Percentiles rank a stretch among this genome's conserved stretches.
Conservation (phyloP, 2,797 vertebrate species). For the Amblyopsis hoosieri region DNA sequence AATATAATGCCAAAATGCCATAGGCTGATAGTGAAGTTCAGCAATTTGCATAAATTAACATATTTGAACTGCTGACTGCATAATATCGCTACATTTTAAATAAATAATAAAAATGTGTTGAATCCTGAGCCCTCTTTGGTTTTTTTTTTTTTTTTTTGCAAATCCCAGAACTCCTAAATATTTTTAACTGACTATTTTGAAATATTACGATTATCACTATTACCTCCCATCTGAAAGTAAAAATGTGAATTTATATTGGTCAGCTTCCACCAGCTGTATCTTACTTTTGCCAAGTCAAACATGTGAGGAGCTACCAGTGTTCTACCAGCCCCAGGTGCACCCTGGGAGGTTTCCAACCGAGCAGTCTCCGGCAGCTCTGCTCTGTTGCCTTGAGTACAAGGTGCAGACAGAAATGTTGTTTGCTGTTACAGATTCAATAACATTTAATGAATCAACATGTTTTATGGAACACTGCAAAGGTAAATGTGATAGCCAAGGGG, state of each 20-base stretch:
- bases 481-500: slow-evolving; percentile 27
- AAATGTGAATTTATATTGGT: slow-evolving; percentile 48
- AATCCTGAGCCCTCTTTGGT: too few species aligned
- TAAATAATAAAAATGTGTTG: neutral
- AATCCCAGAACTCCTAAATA: slow-evolving; percentile 13
- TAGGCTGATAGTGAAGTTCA: neutral
- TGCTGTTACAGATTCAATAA: slow-evolving; percentile 61
- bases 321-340: slow-evolving; percentile 58
- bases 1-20: too few species aligned
- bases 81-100: neutral
- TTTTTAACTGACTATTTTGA: too few species aligned
- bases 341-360: slow-evolving; percentile 32
- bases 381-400: slow-evolving; percentile 30
- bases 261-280: slow-evolving; percentile 53
- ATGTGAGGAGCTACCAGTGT: slow-evolving; percentile 51
- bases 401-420: slow-evolving; percentile 54
- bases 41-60: neutral
- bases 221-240: slow-evolving; percentile 45
- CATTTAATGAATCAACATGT: slow-evolving; percentile 49
- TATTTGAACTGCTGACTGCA: neutral
- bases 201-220: neutral
- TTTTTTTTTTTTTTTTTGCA: neutral
- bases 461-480: slow-evolving; percentile 35
- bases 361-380: slow-evolving; percentile 6
- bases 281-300: slow-evolving; percentile 60